Evolutionary conservation across 2,888 invertebrate genomes (phyloP).

Genomic region (Chironomus riparius): DNA sequence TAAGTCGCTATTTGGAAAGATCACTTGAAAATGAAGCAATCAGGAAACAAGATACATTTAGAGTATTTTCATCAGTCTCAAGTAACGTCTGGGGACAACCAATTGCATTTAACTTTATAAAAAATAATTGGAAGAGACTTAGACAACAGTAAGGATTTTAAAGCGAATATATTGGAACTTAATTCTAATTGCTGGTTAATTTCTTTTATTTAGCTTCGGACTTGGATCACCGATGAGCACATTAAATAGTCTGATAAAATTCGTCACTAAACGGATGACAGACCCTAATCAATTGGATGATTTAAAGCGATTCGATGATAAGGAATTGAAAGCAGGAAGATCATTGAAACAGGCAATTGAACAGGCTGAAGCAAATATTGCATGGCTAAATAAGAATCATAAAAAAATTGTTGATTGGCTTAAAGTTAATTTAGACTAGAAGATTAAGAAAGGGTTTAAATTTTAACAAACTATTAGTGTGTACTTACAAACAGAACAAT

Average conservation of each 20-base stretch:
- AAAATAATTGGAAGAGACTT: conserved; percentile 64
- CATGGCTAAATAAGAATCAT: conserved; percentile 74
- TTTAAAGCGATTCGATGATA: conserved; percentile 60
- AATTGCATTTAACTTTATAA: conserved; percentile 69
- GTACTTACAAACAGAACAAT: not conserved
- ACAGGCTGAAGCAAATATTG: conserved; percentile 67
- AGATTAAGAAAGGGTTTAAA: not conserved
- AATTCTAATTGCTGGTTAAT: not conserved
- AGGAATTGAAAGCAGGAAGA: conserved; percentile 57
- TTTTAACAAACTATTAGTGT: not conserved
- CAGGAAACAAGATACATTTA: conserved; percentile 69
- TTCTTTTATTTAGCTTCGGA: conserved; percentile 43
- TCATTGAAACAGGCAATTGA: conserved; percentile 74
- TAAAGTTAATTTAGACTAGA: not conserved
- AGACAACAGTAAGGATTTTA: conserved; percentile 51
- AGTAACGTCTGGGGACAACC: conserved; percentile 69
- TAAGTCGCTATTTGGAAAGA: conserved; percentile 60
- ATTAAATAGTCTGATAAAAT: conserved; percentile 61
- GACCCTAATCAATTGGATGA: conserved; percentile 67
- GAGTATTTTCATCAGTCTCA: conserved; percentile 69
- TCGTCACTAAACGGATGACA: conserved; percentile 63
- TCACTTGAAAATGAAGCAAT: conserved; percentile 66
- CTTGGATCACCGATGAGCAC: conserved; percentile 63
- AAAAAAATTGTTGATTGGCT: conserved; percentile 69
- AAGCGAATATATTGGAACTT: no score